A percentile compares a stretch with the other conserved stretches of the same genome.
Evolutionary conservation across 2,797 vertebrate genomes (phyloP).

Genomic region (Steatocranus sp.): DNA sequence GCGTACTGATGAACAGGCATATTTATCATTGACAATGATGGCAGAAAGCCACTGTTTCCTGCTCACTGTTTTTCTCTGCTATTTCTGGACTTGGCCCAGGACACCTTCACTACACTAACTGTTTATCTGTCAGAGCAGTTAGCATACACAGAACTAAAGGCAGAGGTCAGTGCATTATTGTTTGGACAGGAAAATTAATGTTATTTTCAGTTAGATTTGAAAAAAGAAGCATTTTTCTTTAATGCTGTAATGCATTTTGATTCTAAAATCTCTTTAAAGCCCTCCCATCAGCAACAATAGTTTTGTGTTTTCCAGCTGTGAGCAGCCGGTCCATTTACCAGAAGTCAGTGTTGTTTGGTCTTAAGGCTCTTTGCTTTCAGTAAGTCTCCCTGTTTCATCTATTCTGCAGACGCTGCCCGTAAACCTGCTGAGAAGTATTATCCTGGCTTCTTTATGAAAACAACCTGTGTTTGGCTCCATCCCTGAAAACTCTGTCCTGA

Average conservation of each 20-base stretch:
- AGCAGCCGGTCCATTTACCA: background rate
- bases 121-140: background rate
- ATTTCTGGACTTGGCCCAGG: background rate
- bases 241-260: background rate
- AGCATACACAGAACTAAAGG: background rate
- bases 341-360: background rate
- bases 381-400: background rate
- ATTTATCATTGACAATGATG: background rate
- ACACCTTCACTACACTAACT: background rate
- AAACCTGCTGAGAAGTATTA: background rate
- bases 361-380: background rate
- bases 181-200: background rate
- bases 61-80: background rate
- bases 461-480: background rate
- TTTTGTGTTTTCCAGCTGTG: background rate
- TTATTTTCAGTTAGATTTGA: background rate
- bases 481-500: background rate
- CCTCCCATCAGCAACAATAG: background rate
- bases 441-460: background rate
- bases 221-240: background rate
- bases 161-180: background rate
- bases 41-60: background rate
- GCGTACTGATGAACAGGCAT: background rate
- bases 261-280: background rate
- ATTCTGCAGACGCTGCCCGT: background rate